phyloP scores from a whole-genome alignment of 2,113 vertebrate genomes.

The Lampris incognitus region DNA sequence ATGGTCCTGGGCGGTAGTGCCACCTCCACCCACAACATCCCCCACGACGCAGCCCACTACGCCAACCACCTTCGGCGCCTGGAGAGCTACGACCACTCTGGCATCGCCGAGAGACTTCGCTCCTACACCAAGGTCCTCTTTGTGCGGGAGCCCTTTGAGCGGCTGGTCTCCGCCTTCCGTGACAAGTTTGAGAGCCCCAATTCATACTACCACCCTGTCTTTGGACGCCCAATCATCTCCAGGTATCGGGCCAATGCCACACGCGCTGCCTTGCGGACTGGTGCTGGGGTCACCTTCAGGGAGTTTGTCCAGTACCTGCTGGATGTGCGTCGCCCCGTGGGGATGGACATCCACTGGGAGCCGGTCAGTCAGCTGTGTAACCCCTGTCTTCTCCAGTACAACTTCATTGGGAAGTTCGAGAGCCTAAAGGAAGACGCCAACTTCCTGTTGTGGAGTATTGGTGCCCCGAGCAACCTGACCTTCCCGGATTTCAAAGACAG shows the following conservation, averaged over 20 bases:
- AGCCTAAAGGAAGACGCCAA: conserved; percentile 90
- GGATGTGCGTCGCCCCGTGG: conserved; percentile 89
- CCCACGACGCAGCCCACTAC: conserved; percentile 89
- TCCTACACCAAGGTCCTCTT: conserved; percentile 96
- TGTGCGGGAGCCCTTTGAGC: conserved; percentile 91
- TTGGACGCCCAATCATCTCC: conserved; percentile 92
- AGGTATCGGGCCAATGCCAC: conserved; percentile 90
- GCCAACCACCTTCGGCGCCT: conserved; percentile 85
- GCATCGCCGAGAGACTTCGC: conserved; percentile 83
- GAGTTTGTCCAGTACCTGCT: conserved; percentile 94
- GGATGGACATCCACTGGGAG: conserved; percentile 97
- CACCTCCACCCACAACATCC: conserved; percentile 82
- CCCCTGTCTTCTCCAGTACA: conserved; percentile 90
- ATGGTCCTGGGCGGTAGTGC: conserved; percentile 92
- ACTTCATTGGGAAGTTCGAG: conserved; percentile 95
- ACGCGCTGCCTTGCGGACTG: conserved; percentile 84
- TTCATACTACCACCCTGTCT: conserved; percentile 94
- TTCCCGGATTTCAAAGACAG: conserved; percentile 93
- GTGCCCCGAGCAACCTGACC: conserved; percentile 87
- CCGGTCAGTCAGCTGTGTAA: conserved; percentile 89
- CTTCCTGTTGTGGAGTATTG: conserved; percentile 85
- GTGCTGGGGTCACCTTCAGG: conserved; percentile 89
- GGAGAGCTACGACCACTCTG: conserved; percentile 84
- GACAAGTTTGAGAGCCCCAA: conserved; percentile 97
- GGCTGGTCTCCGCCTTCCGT: conserved; percentile 92